Evolutionary conservation across 2,888 invertebrate genomes (phyloP).

Genomic region (Diadegma fenestrale): DNA sequence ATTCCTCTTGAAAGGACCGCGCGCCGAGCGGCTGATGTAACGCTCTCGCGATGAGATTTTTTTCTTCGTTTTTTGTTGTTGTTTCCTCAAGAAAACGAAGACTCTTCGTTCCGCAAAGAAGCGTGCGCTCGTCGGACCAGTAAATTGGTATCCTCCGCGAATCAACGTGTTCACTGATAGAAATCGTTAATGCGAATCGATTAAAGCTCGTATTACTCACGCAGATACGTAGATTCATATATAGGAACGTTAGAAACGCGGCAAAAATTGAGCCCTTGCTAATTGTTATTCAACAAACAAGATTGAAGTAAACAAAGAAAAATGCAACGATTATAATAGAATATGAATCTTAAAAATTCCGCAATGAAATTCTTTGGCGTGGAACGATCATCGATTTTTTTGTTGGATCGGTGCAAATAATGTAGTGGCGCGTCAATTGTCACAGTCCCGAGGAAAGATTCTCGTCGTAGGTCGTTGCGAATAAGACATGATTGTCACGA

Average conservation of each 20-base stretch:
- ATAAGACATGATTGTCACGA: conserved; percentile 60
- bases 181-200: conserved; percentile 37
- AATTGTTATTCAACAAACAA: background rate
- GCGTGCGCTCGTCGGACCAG: conserved; percentile 54
- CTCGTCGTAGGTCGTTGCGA: conserved; percentile 52
- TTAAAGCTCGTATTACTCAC: conserved; percentile 11
- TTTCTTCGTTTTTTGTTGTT: conserved; percentile 27
- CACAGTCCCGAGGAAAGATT: conserved; percentile 10
- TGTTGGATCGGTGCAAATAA: conserved; percentile 9
- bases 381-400: background rate
- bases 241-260: background rate
- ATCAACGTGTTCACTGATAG: conserved; percentile 41
- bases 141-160: conserved; percentile 57
- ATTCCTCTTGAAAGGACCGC: conserved; percentile 37
- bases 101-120: conserved; percentile 67
- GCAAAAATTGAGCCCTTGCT: background rate
- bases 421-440: conserved; percentile 22
- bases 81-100: conserved; percentile 35
- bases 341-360: conserved; percentile 13
- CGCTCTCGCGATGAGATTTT: conserved; percentile 9
- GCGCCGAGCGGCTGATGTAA: conserved; percentile 44
- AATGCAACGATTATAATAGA: background rate
- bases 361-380: background rate
- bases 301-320: background rate
- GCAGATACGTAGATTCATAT: background rate